Evolutionary conservation across 30 jellyfish, hydroid and myxozoan genomes (phyloP).

Genomic region (Hydra vulgaris): DNA sequence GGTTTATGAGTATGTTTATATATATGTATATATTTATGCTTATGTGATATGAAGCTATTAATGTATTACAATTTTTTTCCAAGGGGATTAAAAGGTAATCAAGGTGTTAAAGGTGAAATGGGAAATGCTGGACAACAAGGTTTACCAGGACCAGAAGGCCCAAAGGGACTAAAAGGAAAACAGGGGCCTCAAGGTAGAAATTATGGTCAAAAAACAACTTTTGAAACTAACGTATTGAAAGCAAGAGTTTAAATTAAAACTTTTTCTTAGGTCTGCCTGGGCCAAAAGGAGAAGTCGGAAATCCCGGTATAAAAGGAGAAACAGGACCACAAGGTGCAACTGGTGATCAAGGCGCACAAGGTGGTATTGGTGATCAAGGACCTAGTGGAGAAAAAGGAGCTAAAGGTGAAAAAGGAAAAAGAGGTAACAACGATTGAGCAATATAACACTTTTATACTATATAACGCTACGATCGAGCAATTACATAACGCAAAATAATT

Average conservation of each 20-base stretch:
- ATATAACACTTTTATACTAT: neutral
- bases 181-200: neutral
- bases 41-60: too few relatives aligned
- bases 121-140: conserved; percentile 9
- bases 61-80: too few relatives aligned
- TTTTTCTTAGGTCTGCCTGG: neutral
- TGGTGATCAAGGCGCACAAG: neutral
- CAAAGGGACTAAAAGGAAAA: neutral
- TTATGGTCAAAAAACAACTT: too few relatives aligned
- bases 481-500: too few relatives aligned
- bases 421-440: conserved; percentile 12
- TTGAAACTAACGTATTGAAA: too few relatives aligned
- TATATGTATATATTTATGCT: too few relatives aligned
- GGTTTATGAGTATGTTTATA: too few relatives aligned
- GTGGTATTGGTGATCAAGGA: neutral
- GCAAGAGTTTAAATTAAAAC: too few relatives aligned
- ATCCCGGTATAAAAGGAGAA: neutral
- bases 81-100: conserved; percentile 9
- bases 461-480: neutral
- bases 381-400: conserved; percentile 4
- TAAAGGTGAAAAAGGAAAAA: conserved; percentile 27
- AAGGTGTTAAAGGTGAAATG: conserved; percentile 4
- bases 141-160: conserved; percentile 2
- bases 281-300: neutral
- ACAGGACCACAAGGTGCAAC: neutral